Base-by-base conservation (phyloP, 2,888 invertebrate species). In the Eudasyphora cyanicolor region DNA sequence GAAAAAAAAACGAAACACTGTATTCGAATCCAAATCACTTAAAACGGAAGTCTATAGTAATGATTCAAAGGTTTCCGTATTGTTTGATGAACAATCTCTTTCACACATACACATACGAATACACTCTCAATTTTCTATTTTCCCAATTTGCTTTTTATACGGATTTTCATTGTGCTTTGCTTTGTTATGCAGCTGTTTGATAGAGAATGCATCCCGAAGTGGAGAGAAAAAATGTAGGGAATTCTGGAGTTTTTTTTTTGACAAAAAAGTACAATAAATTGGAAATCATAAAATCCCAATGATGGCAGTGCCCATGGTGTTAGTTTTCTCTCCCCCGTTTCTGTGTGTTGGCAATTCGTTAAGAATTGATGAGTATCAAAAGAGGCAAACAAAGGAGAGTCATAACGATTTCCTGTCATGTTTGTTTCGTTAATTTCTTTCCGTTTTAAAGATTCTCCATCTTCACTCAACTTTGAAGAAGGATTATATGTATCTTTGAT, bases 31-130 rank as follows among this genome's bases (percentile, higher is more conserved):
- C 67, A 60, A 84, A 62, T 81, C 38, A 57, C 60, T 84, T 81
- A 14, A 67, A 78, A 78, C 64, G 81, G 84, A 84, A 81, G 76
- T 69, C 71, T 69, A 76, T 75, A 81, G 81, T 84, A 84, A 84
- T 84, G 84, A 84, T 78, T 84, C 84, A 84, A 84, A 84, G 84
- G 81, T 67, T 84, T 84, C 84, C 84, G 80, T 57, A 76, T 78
- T 81, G 81, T 76, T 81, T 76, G 73, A 76, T 62, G 67, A 67
- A 42, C 21, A 67, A 21, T 62, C 7, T 10, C 19, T 19, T 21
- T n/a, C 60, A 29, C 60, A 60, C 32, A 24, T 21, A 21, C 35
- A 67, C 64, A 38, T 35, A 24, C 21, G n/a, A n/a, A 19, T 5
- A 24, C 54, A 38, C 12, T 12, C 7, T 24, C 5, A 14, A 35